phyloP scores from a whole-genome alignment of 2,797 vertebrate genomes.

The Enteromius mattozi region DNA sequence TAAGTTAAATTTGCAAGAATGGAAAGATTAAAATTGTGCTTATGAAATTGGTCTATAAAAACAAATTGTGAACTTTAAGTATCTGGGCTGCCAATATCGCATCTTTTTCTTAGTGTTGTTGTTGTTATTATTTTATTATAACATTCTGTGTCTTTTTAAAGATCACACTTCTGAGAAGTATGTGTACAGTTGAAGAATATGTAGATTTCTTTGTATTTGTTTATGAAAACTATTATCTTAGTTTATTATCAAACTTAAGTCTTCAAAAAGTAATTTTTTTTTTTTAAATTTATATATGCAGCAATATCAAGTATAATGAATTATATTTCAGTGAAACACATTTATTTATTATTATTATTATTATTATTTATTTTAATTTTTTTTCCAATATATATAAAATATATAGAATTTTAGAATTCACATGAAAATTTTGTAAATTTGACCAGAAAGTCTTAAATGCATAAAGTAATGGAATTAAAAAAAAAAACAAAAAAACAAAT shows the following conservation, averaged over 20 bases:
- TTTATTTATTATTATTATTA: too few relatives aligned
- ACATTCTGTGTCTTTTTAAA: background rate
- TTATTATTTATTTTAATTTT: too few relatives aligned
- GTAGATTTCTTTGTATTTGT: background rate
- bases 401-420: too few relatives aligned
- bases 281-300: background rate
- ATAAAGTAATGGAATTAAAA: background rate
- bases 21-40: background rate
- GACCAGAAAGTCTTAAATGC: background rate
- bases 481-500: too few relatives aligned
- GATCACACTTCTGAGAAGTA: background rate
- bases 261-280: too few relatives aligned
- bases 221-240: background rate
- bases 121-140: background rate
- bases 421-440: background rate
- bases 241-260: background rate
- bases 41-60: background rate
- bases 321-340: background rate
- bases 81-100: background rate
- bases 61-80: background rate
- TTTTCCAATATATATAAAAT: too few relatives aligned
- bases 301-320: too few relatives aligned
- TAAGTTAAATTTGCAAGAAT: background rate
- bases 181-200: background rate
- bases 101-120: background rate